phyloP scores from a whole-genome alignment of 2,888 invertebrate genomes.

The Dryococelus australis region DNA sequence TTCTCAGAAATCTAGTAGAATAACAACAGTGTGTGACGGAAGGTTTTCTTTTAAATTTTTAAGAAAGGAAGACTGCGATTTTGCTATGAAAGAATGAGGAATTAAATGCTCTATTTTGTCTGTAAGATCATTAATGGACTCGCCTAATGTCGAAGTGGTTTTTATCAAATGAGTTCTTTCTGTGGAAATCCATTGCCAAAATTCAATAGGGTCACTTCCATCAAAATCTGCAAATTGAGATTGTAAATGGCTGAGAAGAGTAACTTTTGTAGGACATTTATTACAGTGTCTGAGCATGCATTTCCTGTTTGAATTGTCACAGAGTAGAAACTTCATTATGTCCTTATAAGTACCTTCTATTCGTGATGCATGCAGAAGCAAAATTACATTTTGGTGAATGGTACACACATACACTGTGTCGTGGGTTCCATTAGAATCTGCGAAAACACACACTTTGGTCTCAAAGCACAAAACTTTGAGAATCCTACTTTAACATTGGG shows the following conservation, averaged over 20 bases:
- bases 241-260: neutral
- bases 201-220: neutral
- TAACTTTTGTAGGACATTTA: slow-evolving; percentile 2
- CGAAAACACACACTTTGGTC: no score
- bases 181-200: neutral
- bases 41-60: slow-evolving; percentile 10
- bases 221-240: slow-evolving; percentile 25
- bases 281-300: neutral
- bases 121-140: neutral
- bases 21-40: neutral
- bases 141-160: neutral
- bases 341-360: neutral
- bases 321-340: slow-evolving; percentile 21
- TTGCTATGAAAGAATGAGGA: slow-evolving; percentile 16
- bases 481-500: no score
- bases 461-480: no score
- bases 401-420: no score
- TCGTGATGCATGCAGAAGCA: neutral
- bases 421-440: no score
- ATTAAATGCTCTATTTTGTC: neutral
- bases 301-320: neutral
- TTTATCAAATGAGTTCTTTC: neutral
- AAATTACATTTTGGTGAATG: no score
- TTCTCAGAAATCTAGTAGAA: neutral
- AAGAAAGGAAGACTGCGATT: neutral